Evolutionary conservation across 2,113 vertebrate species (phyloP), one percentile per base, ranked within the genome.

Genomic region (Panthera leo): DNA sequence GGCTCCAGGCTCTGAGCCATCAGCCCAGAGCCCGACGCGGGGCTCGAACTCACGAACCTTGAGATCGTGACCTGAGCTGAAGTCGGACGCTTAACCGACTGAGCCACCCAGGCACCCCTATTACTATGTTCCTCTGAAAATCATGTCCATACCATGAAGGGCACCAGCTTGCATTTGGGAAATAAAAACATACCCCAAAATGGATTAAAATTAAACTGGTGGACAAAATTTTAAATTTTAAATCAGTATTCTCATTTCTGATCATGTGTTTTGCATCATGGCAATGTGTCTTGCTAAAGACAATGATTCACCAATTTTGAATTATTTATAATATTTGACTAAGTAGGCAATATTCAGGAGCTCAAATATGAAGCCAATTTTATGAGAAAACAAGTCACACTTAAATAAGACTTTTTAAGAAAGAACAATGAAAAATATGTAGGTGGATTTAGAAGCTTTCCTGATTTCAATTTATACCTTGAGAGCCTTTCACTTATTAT

Each of bases 361-460:
- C 39, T 92, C 92, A 96, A 85, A 94, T 73, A 89, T 75, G 34
- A 87, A 80, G 25, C 80, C 21, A 68, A 45, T 67, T 95, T 94
- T 92, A 58, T 58, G 65, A 63, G 85, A 96, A 92, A 94, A 95
- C 29, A 91, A 79, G 39, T 85, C 79, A 85, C 27, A 68, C 23
- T 88, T 95, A 86, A 95, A 63, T 87, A 95, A 97, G 55, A 89
- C 48, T 85, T 86, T 55, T 31, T 21, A 71, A 92, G 34, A 89
- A 76, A 80, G 71, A 96, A 96, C 45, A 97, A 63, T 95, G 31
- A 79, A 91, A 48, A 71, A 36, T 92, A 75, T 1, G 2, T 53
- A 70, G 61, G 75, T n/a, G 39, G 53, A 84, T 84, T 65, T 53
- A 68, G 25, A 94, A 58, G 39, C 6, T 86, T 71, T 83, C 16